These are phyloP conservation scores for Lamellibrachia luymesi DNA, from an alignment of 1,140 invertebrate genomes.

Conservation along the genomic window DNA sequence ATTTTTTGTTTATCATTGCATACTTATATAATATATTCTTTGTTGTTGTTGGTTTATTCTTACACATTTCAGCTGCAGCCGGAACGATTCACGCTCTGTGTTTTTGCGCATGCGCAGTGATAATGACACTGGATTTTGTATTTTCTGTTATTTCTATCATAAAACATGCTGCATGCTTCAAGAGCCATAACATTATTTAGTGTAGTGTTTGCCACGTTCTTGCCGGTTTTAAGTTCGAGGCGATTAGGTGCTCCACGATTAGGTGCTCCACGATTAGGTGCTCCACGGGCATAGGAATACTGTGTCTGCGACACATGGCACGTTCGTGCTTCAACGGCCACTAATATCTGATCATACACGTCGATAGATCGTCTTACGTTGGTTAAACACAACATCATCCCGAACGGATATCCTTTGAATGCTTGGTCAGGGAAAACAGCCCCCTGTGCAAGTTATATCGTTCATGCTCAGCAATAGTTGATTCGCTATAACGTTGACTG, in stretches of 20 bases:
- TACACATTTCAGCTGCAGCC: background rate
- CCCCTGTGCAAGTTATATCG: background rate
- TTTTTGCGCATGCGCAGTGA: background rate
- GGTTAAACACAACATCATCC: background rate
- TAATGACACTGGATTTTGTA: background rate
- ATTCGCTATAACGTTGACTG: background rate
- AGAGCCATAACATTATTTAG: background rate
- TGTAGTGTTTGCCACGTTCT: constrained; percentile 4
- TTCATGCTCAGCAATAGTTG: background rate
- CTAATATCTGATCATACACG: background rate
- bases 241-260: background rate
- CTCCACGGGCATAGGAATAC: background rate
- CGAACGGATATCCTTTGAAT: background rate
- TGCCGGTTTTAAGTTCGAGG: background rate
- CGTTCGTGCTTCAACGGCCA: background rate
- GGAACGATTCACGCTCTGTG: background rate
- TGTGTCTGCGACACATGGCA: background rate
- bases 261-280: too few species aligned
- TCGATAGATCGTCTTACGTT: background rate
- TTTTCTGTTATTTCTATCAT: background rate
- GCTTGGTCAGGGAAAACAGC: background rate
- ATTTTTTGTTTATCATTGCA: background rate
- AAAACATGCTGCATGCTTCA: background rate
- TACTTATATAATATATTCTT: background rate
- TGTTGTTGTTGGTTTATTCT: background rate